These are phyloP conservation scores for Protonibea diacanthus DNA, from an alignment of 2,797 vertebrate genomes.

Conservation along the genomic window DNA sequence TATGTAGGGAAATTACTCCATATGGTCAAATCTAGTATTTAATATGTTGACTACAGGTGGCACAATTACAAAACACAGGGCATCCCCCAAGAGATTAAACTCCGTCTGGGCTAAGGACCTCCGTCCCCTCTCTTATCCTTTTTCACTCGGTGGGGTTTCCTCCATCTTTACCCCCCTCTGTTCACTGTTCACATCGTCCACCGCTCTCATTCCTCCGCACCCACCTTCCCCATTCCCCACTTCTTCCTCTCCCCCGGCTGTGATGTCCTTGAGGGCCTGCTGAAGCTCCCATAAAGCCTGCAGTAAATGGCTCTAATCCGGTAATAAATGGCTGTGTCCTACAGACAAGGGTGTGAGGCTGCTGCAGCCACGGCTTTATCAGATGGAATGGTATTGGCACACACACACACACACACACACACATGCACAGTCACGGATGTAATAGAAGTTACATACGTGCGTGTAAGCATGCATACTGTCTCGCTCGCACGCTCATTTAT, in stretches of 20 bases:
- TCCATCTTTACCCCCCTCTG: slow-evolving; percentile 54
- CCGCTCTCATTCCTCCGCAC: slow-evolving; percentile 55
- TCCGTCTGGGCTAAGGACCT: slow-evolving; percentile 36
- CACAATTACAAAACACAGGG: slow-evolving; percentile 17
- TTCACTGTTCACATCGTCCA: slow-evolving; percentile 50
- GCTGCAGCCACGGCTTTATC: slow-evolving; percentile 85
- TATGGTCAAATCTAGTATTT: slow-evolving; percentile 35
- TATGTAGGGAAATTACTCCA: slow-evolving; percentile 2
- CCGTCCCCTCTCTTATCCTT: slow-evolving; percentile 37
- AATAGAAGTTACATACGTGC: slow-evolving; percentile 69
- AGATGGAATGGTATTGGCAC: slow-evolving; percentile 82
- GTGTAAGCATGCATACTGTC: slow-evolving; percentile 50
- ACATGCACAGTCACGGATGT: slow-evolving; percentile 73
- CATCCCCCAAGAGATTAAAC: slow-evolving; percentile 43
- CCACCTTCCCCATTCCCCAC: slow-evolving; percentile 62
- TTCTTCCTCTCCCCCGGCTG: slow-evolving; percentile 70
- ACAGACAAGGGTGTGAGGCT: slow-evolving; percentile 88
- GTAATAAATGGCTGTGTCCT: slow-evolving; percentile 89
- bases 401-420: slow-evolving; percentile 42
- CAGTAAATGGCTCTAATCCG: slow-evolving; percentile 90
- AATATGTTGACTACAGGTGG: slow-evolving; percentile 39
- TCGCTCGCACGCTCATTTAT: slow-evolving; percentile 55
- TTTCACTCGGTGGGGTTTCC: slow-evolving; percentile 63
- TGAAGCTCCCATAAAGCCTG: slow-evolving; percentile 88
- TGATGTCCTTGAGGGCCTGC: slow-evolving; percentile 88